Base-by-base conservation (phyloP, 2,113 vertebrate genomes). In the Bettongia penicillata region DNA sequence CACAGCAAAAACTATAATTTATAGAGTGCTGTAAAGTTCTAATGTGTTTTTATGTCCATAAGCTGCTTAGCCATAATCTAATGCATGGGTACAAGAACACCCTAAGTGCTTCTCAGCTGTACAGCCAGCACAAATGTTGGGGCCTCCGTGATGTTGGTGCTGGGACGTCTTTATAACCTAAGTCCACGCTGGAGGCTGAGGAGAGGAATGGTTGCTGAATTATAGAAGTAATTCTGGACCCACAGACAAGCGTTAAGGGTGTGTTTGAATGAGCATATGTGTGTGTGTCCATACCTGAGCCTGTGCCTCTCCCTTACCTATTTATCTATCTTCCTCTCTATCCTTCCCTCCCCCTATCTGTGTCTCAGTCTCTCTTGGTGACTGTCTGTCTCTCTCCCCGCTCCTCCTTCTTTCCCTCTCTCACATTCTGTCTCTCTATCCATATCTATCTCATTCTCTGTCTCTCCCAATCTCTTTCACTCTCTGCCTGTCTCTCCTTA, bases 1-100 rank as follows among this genome's bases (percentile, higher is more conserved):
- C 98, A 96, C 98, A 28, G 51, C 98, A 98, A 98, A 98, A 98
- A 98, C 98, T 97, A 93, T 99, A 99, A 99, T 99, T 99, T 99
- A 98, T 99, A 98, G 98, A 96, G 93, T 93, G 96, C 98, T 98
- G 98, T 99, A 98, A 98, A 99, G 98, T 98, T 98, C 98, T 98
- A 99, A 99, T 98, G 98, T 98, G 98, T 98, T 99, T 99, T 99
- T 98, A 98, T 98, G 98, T 98, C 98, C 98, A 98, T 99, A 98
- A 99, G 98, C 98, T 98, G 98, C 98, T 99, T 98, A 99, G 97
- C 98, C 97, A 97, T 98, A 99, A 99, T 98, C 98, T 99, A 98
- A 98, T 98, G 98, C 98, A 97, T 98, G 99, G 98, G 98, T 98
- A 98, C 98, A 98, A 31, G 93, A 98, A 98, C 96, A 97, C 97